Evolutionary conservation across 2,888 invertebrate genomes (phyloP), one percentile per base, ranked within the genome.

Genomic region (Rhingia rostrata): DNA sequence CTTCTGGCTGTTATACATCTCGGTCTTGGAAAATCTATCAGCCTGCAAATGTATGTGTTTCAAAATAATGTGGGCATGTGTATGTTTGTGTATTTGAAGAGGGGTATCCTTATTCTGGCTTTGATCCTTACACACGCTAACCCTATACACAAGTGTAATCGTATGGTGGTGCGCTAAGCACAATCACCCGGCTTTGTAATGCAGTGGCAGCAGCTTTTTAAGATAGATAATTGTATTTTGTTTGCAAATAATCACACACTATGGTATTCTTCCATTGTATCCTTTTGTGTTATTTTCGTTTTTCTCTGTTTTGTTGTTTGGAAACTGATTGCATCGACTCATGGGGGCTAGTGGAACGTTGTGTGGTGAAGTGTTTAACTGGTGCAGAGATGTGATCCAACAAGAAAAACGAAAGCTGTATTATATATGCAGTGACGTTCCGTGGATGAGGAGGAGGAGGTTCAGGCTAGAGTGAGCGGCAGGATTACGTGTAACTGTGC

Each of bases 171-270:
- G 63, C 72, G 12, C 73, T 83, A 83, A 83, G 83, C 83, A 83
- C 83, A 83, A 83, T 83, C 83, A 83, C 83, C 83, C 83, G 83
- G 83, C 79, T 83, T 83, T 83, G 83, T 83, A 79, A 73, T 83
- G 83, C 83, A 78, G 67, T 83, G 73, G 73, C 83, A 83, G 83
- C 79, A 83, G 83, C 83, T 83, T 83, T 83, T 83, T 67, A 72
- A 83, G 79, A 83, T 83, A 79, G 83, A 83, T 83, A 83, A 83
- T 83, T 83, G 83, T 73, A 83, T 78, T 83, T 83, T 83, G 83
- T 83, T 83, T 83, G 83, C 83, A 83, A 83, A 83, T 83, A 83
- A 83, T 83, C 83, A 79, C 83, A 83, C 83, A 83, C 83, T 83
- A 83, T 69, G 78, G 83, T 79, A 83, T 83, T 79, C 79, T 83